These are phyloP conservation scores for Chelonia mydas DNA, from an alignment of 2,797 vertebrate genomes.

Conservation along the genomic window DNA sequence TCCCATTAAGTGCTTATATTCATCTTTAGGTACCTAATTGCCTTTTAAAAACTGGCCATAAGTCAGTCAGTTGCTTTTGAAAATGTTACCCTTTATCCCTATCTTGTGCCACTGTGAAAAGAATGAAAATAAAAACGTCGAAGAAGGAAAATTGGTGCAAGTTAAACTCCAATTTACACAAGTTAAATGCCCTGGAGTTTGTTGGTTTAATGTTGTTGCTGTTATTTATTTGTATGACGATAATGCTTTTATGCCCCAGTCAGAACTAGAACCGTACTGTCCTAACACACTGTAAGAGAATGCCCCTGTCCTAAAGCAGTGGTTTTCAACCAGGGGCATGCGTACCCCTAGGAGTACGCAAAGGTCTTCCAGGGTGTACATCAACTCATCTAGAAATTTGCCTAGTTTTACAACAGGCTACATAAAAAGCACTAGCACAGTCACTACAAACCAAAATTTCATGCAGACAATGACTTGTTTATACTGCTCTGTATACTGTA, in stretches of 20 bases:
- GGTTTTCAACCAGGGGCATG: too few relatives aligned
- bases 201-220: background rate
- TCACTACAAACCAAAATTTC: too few relatives aligned
- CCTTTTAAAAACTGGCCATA: background rate
- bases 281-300: background rate
- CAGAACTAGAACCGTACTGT: background rate
- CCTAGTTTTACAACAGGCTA: too few relatives aligned
- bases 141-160: background rate
- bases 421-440: too few relatives aligned
- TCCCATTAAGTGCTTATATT: background rate
- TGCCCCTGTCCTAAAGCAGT: background rate
- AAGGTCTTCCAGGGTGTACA: too few relatives aligned
- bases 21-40: background rate
- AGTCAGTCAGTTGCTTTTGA: accelerated
- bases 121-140: background rate
- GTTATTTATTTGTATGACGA: background rate
- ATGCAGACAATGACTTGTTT: too few relatives aligned
- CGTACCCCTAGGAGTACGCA: too few relatives aligned
- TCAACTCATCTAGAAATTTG: too few relatives aligned
- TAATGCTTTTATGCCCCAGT: background rate
- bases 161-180: background rate
- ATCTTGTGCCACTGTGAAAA: background rate
- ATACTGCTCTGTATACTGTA: too few relatives aligned
- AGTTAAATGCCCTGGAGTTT: background rate
- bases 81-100: background rate